These are phyloP conservation scores for Mongoloraphidia duomilia DNA, from an alignment of 2,888 invertebrate genomes.

Conservation along the genomic window DNA sequence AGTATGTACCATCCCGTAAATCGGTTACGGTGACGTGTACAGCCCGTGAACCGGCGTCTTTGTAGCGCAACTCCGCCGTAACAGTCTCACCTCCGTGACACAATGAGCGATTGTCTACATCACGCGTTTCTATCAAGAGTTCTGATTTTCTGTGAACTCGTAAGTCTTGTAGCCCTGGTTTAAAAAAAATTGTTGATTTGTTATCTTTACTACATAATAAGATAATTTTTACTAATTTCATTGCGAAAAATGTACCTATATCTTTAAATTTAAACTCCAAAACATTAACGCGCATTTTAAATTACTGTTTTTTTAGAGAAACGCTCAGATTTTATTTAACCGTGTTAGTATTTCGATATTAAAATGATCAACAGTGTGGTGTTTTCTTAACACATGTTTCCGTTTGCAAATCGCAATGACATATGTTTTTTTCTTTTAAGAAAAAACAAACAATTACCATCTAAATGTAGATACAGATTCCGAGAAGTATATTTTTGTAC, in stretches of 20 bases:
- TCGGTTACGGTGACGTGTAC: slow-evolving; percentile 40
- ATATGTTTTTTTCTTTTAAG: neutral
- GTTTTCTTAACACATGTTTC: neutral
- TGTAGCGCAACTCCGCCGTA: slow-evolving; percentile 37
- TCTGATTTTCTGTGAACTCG: slow-evolving; percentile 48
- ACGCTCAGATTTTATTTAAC: neutral
- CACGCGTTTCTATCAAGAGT: slow-evolving; percentile 42
- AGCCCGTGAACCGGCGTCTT: slow-evolving; percentile 31
- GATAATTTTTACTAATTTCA: too few relatives aligned
- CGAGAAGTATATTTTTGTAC: slow-evolving; percentile 8
- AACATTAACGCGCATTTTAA: too few relatives aligned
- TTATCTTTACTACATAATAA: too few relatives aligned
- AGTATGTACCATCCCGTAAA: slow-evolving; percentile 48
- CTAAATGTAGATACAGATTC: too few relatives aligned
- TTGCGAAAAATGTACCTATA: too few relatives aligned
- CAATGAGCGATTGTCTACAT: slow-evolving; percentile 44
- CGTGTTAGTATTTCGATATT: neutral
- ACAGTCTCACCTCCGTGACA: slow-evolving; percentile 53
- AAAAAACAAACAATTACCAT: neutral
- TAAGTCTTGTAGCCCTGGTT: slow-evolving; percentile 38
- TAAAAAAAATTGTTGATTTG: too few relatives aligned
- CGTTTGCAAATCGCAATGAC: neutral
- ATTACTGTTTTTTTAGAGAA: too few relatives aligned
- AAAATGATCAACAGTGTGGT: neutral
- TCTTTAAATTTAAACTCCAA: too few relatives aligned